phyloP scores from a whole-genome alignment of 2,797 vertebrate genomes.

The Tragopan temminckii region DNA sequence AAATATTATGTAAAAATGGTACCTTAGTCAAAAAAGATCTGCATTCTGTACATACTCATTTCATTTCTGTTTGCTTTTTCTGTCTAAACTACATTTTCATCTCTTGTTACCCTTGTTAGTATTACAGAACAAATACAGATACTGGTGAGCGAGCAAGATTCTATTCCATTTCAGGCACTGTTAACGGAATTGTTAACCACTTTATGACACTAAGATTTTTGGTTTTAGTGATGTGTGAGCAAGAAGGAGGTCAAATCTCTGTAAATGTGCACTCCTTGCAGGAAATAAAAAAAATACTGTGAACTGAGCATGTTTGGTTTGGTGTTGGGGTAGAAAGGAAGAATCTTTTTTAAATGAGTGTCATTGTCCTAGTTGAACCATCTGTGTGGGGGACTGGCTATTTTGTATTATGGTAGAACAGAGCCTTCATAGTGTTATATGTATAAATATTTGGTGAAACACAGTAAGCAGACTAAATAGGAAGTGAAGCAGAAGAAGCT shows the following conservation, averaged over 20 bases:
- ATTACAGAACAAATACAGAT: conserved; percentile 20
- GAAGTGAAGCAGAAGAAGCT: conserved; percentile 36
- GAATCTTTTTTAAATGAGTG: not conserved
- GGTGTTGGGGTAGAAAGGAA: not conserved
- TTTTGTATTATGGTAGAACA: not conserved
- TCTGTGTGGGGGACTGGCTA: not conserved
- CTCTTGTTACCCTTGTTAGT: not conserved
- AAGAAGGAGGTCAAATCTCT: conserved; percentile 21
- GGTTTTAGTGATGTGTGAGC: conserved; percentile 33
- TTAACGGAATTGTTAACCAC: conserved; percentile 24
- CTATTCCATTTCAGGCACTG: not conserved
- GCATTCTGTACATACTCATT: not conserved
- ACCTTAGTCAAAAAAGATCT: not conserved
- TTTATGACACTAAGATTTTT: conserved; percentile 50
- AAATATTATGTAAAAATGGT: not conserved
- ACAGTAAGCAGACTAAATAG: not conserved
- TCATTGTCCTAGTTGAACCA: not conserved
- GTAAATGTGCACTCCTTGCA: conserved; percentile 30
- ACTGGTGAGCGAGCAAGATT: conserved; percentile 15
- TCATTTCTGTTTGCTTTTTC: conserved; percentile 8
- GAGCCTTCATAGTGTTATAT: not conserved
- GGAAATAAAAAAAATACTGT: not conserved
- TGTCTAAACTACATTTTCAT: not conserved
- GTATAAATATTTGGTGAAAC: conserved; percentile 5
- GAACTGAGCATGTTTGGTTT: not conserved